phyloP scores from a whole-genome alignment of 23 tunicate species.

The Oikopleura dioica region DNA sequence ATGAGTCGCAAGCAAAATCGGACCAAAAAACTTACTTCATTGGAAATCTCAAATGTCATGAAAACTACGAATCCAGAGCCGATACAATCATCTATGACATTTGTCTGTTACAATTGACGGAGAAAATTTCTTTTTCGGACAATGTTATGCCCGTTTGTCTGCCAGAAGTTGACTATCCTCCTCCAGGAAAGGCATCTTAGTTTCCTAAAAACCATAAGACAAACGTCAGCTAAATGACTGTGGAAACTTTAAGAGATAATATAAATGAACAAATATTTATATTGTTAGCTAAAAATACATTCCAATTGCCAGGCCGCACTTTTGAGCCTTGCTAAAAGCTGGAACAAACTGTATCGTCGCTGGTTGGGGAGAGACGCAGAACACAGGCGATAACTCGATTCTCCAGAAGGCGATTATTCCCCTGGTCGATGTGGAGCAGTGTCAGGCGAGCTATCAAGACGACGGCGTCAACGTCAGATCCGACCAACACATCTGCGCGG shows the following conservation, averaged over 20 bases:
- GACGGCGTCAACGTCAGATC: not conserved
- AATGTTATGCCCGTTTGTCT: conserved; percentile 3
- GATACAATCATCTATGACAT: conserved; percentile 8
- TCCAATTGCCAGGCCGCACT: not conserved
- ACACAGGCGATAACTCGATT: conserved; percentile 10
- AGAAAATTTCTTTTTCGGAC: not conserved
- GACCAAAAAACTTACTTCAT: conserved; percentile 1
- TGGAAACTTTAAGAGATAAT: too few species aligned
- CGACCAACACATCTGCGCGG: conserved; percentile 7
- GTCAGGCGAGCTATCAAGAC: not conserved
- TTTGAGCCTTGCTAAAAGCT: too few species aligned
- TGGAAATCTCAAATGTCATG: not conserved
- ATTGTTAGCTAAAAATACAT: too few species aligned
- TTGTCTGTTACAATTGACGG: conserved; percentile 8
- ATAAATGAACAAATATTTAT: too few species aligned
- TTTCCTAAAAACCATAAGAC: not conserved
- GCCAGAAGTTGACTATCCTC: conserved; percentile 5
- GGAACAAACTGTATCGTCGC: conserved; percentile 11
- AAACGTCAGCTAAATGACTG: not conserved
- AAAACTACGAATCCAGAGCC: not conserved
- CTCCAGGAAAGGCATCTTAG: not conserved
- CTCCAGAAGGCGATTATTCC: conserved; percentile 10
- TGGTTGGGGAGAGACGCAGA: conserved; percentile 4
- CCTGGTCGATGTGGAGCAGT: not conserved
- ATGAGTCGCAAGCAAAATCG: not conserved